Conservation (phyloP, 1,140 invertebrate genomes). For the Pogonus chalceus region DNA sequence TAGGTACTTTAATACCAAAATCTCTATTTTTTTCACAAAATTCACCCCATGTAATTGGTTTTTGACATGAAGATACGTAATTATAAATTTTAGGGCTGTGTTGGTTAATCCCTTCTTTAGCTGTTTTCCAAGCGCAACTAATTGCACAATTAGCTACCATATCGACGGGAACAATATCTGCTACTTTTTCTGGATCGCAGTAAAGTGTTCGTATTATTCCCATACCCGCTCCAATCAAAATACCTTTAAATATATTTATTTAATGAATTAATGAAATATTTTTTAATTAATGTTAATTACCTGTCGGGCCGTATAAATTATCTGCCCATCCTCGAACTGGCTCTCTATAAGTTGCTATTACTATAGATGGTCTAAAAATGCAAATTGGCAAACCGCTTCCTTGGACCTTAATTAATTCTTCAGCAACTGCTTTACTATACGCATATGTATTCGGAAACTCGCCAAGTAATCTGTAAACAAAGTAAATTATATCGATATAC, state of each 20-base stretch:
- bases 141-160: constrained; percentile 63
- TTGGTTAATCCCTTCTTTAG: background rate
- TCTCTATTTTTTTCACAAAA: constrained; percentile 33
- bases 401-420: constrained; percentile 44
- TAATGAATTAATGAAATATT: too few relatives aligned
- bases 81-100: background rate
- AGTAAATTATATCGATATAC: constrained; percentile 15
- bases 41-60: constrained; percentile 36
- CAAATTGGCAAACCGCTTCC: constrained; percentile 47
- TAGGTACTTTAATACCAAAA: constrained; percentile 35
- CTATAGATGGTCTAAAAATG: constrained; percentile 42
- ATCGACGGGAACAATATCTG: constrained; percentile 64
- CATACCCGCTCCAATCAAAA: constrained; percentile 50
- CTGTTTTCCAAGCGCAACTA: constrained; percentile 19
- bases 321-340: constrained; percentile 61
- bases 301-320: constrained; percentile 75
- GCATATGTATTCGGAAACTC: constrained; percentile 59
- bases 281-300: too few relatives aligned
- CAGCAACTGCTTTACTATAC: constrained; percentile 56
- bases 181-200: constrained; percentile 45
- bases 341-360: constrained; percentile 36
- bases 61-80: constrained; percentile 19
- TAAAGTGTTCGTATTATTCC: constrained; percentile 55
- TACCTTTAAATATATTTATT: too few relatives aligned
- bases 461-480: constrained; percentile 44